Conservation (phyloP, 2,797 vertebrate species). For the Leptodactylus fallax region DNA sequence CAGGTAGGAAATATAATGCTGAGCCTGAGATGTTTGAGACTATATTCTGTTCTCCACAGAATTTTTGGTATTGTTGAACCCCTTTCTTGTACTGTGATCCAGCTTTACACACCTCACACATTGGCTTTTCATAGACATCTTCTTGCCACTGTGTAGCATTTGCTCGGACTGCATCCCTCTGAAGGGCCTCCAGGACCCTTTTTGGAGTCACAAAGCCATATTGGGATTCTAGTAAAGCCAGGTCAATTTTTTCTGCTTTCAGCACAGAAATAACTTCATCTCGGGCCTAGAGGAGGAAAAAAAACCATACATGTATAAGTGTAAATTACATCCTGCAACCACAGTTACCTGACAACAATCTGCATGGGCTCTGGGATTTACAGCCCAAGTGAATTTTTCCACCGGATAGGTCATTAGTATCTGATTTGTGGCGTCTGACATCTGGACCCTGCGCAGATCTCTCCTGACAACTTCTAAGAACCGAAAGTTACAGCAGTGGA, state of each 20-base stretch:
- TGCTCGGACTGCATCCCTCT: slow-evolving; percentile 90
- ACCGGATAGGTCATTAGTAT: no score
- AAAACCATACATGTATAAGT: background rate
- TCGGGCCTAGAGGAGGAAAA: slow-evolving; percentile 81
- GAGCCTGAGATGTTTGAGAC: no score
- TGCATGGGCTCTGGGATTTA: no score
- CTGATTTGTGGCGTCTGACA: no score
- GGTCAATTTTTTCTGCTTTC: slow-evolving; percentile 94
- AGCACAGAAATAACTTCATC: slow-evolving; percentile 97
- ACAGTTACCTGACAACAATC: no score
- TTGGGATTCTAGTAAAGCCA: slow-evolving; percentile 92
- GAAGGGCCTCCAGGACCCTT: slow-evolving; percentile 92
- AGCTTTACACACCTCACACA: slow-evolving; percentile 85
- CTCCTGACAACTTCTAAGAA: no score
- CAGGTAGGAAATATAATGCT: no score
- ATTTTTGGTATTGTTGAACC: background rate
- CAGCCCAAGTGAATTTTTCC: no score
- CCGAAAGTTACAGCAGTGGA: no score
- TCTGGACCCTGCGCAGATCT: no score
- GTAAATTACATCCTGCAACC: no score
- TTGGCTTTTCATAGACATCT: slow-evolving; percentile 94
- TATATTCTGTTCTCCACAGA: no score
- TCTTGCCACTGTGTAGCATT: slow-evolving; percentile 85
- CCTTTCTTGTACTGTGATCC: background rate
- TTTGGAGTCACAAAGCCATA: slow-evolving; percentile 95